phyloP scores from a whole-genome alignment of 2,113 vertebrate species.

The Sebastes fasciatus region DNA sequence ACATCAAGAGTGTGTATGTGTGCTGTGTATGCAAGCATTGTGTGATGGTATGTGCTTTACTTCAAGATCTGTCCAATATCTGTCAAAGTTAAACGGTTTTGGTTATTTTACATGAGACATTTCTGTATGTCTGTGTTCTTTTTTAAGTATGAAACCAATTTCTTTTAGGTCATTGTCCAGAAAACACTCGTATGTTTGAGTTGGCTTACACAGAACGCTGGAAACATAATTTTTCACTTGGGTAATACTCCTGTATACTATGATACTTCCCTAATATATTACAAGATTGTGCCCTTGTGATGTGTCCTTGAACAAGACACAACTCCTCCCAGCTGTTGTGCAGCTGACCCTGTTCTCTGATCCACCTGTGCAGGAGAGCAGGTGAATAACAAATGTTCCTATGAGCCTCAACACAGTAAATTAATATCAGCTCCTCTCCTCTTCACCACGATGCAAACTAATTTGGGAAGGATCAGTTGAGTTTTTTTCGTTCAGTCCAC shows the following conservation, averaged over 20 bases:
- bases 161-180: not conserved
- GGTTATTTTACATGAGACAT: not conserved
- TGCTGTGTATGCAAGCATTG: too few species aligned
- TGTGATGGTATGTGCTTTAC: too few species aligned
- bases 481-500: not conserved
- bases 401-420: not conserved
- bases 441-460: not conserved
- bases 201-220: not conserved
- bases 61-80: too few species aligned
- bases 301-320: constrained; percentile 33
- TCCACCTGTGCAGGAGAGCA: constrained; percentile 36
- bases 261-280: not conserved
- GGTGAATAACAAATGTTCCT: not conserved
- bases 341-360: constrained; percentile 26
- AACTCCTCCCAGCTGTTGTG: constrained; percentile 35
- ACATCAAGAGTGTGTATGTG: too few species aligned
- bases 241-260: not conserved
- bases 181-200: not conserved
- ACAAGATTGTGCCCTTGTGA: not conserved
- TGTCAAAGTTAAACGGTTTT: not conserved
- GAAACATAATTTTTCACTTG: not conserved
- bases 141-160: not conserved
- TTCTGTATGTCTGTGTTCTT: not conserved
- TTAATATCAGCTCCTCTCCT: not conserved
- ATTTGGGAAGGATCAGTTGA: not conserved